Evolutionary conservation across 92 coral and sea anemone species (phyloP).

Genomic region (Phenganax marumi): DNA sequence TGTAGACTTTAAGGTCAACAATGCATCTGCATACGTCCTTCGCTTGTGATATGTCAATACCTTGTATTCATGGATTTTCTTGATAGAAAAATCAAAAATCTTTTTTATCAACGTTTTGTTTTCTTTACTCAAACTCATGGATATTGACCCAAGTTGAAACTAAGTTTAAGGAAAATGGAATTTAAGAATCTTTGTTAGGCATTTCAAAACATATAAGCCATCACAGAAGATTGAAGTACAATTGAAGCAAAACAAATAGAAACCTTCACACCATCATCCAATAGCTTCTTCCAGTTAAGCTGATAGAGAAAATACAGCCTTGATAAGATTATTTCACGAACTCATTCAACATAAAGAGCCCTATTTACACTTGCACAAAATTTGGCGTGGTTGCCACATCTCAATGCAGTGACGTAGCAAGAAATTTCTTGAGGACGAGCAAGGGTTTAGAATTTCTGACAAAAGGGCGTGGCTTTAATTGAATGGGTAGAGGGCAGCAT

Average conservation of each 20-base stretch:
- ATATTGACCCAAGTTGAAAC: conserved; percentile 84
- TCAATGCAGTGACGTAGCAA: too few species aligned
- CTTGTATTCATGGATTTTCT: conserved; percentile 69
- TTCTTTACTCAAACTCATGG: conserved; percentile 48
- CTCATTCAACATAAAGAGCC: too few species aligned
- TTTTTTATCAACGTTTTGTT: conserved; percentile 42
- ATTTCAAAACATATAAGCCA: conserved; percentile 45
- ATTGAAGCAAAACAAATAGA: background rate
- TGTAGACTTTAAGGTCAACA: background rate
- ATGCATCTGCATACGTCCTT: background rate
- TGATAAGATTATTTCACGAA: too few species aligned
- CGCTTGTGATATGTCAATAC: conserved; percentile 25
- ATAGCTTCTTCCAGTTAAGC: conserved; percentile 84
- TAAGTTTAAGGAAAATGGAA: conserved; percentile 15
- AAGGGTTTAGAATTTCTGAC: too few species aligned
- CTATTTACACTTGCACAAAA: too few species aligned
- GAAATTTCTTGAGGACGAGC: too few species aligned
- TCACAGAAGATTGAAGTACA: background rate
- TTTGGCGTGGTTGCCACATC: too few species aligned
- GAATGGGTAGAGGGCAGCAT: too few species aligned
- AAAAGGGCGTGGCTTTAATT: too few species aligned
- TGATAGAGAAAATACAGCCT: background rate
- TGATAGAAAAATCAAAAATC: conserved; percentile 69
- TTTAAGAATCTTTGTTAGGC: conserved; percentile 15
- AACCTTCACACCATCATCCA: conserved; percentile 87